Percentiles rank a stretch among this genome's conserved stretches.
These are phyloP conservation scores for Osmerus mordax DNA, from an alignment of 2,113 vertebrate species.

Conservation along the genomic window DNA sequence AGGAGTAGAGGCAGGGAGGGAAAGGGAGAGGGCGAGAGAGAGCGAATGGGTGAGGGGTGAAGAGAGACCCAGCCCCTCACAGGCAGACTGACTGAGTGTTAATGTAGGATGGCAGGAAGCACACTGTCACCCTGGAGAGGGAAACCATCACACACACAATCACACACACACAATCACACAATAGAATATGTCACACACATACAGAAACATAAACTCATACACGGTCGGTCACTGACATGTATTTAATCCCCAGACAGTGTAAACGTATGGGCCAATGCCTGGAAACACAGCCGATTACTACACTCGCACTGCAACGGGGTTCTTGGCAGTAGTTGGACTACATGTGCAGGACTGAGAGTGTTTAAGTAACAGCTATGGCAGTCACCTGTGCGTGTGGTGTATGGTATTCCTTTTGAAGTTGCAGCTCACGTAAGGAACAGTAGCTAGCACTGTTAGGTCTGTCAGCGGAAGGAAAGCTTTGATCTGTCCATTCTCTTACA, in stretches of 20 bases:
- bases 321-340: background rate
- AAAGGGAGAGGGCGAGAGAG: constrained; percentile 2
- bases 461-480: constrained; percentile 11
- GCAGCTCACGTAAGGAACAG: background rate
- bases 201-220: constrained; percentile 9
- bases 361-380: background rate
- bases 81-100: constrained; percentile 65
- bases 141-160: background rate
- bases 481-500: constrained; percentile 11
- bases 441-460: background rate
- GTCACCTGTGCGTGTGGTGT: no score
- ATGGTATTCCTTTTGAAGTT: no score
- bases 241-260: constrained; percentile 59
- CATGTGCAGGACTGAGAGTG: background rate
- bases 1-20: background rate
- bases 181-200: constrained; percentile 29
- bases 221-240: constrained; percentile 40
- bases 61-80: constrained; percentile 51
- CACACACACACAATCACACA: constrained; percentile 22
- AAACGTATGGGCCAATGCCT: constrained; percentile 48
- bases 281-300: constrained; percentile 56
- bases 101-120: constrained; percentile 74
- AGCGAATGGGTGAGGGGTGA: constrained; percentile 17
- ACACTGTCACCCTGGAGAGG: constrained; percentile 66
- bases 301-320: constrained; percentile 5